Base-by-base conservation (phyloP, 2,797 vertebrate genomes). In the Lepidocolaptes lacrymiger region DNA sequence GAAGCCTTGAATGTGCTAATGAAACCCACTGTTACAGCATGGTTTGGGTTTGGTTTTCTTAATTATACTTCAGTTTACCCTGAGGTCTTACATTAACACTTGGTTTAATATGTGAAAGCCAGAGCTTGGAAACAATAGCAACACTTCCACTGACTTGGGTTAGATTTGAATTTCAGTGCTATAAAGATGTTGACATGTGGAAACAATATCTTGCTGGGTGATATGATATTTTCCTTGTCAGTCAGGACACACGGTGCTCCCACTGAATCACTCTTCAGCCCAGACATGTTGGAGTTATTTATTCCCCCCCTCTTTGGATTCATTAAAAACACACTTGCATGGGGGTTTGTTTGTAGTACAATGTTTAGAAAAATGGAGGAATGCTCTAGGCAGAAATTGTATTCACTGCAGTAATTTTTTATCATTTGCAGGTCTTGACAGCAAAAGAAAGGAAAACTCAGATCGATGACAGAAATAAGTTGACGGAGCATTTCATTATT, bases 391-490 rank as follows among this genome's bases (percentile, higher is more conserved):
- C 93, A 81, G 68, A 90, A 76, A 23, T 88, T 52, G 23, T 89
- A 71, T 80, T 97, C 58, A 95, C 89, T 91, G 52, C 34, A 41
- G n/a, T 59, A 96, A 32, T 80, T 58, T 92, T 79, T 92, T 76
- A 90, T 96, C 88, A 68, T 56, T 97, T 96, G 89, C 95, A 99
- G 99, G 99, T 99, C 84, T 98, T 99, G 97, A 99, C 99, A 58
- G 99, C 99, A 61, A 99, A 99, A 98, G 99, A 99, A 97, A 99
- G 99, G 95, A 99, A 99, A 98, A 99, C 99, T 37, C 99, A 99
- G 97, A 99, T 99, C 96, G 99, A 99, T 22, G 99, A 99, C 96
- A 99, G 99, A 96, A 99, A 99, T 97, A 99, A 99, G 97, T 96
- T 99, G 97, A 99, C 99, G 8, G 99, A 99, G 93, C 99, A 99